These are phyloP conservation scores for Pseudomugil gertrudae DNA, from an alignment of 2,797 vertebrate species.

Conservation along the genomic window DNA sequence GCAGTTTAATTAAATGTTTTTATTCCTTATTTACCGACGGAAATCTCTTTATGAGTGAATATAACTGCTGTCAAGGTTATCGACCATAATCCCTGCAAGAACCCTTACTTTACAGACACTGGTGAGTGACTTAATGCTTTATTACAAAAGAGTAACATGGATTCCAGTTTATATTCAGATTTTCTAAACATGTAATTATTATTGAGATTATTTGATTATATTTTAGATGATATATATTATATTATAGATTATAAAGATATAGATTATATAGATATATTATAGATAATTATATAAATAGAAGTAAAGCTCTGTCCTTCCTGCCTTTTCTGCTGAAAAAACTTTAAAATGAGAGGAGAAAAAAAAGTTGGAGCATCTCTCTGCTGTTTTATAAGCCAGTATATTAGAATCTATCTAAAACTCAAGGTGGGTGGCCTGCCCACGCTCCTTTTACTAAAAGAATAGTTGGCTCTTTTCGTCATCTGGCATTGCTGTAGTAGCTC, in stretches of 20 bases:
- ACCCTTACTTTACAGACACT: not conserved
- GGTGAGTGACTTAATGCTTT: no score
- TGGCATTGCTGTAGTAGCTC: conserved; percentile 53
- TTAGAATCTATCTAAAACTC: conserved; percentile 61
- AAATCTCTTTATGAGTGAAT: not conserved
- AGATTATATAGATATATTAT: no score
- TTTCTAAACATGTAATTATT: no score
- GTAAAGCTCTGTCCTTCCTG: not conserved
- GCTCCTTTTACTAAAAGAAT: conserved; percentile 55
- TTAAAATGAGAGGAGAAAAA: conserved; percentile 2
- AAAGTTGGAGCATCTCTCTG: conserved; percentile 35
- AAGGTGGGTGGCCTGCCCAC: conserved; percentile 68
- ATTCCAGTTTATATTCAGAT: not conserved
- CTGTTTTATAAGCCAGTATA: conserved; percentile 46
- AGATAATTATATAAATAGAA: conserved; percentile 1
- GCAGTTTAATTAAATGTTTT: not conserved
- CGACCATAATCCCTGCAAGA: not conserved
- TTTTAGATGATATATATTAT: no score
- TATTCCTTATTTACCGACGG: not conserved
- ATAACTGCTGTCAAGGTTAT: not conserved
- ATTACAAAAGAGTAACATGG: not conserved
- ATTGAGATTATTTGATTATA: no score
- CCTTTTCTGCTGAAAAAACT: conserved; percentile 30
- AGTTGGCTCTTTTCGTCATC: conserved; percentile 66
- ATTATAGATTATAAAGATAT: no score